Conservation (phyloP, 2,797 vertebrate genomes). For the Meriones psammophilus region DNA sequence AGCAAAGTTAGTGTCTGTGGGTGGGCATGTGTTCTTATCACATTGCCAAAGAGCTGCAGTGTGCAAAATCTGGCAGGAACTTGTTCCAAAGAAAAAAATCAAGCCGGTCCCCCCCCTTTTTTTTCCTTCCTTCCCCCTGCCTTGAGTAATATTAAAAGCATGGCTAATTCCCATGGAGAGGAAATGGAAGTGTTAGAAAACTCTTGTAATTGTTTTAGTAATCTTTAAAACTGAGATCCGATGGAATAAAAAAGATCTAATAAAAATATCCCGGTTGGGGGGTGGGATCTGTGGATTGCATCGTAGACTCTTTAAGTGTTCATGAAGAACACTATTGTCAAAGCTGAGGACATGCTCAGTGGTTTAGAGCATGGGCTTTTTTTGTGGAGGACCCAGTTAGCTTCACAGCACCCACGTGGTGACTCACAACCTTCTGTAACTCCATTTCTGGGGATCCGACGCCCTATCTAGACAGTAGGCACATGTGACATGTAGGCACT, state of each 20-base stretch:
- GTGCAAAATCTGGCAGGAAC: conserved; percentile 75
- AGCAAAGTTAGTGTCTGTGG: conserved; percentile 80
- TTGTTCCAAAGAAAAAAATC: conserved; percentile 67
- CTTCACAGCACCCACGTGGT: neutral
- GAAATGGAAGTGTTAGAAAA: conserved; percentile 63
- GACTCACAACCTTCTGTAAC: neutral
- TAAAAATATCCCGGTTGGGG: neutral
- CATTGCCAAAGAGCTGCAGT: conserved; percentile 54
- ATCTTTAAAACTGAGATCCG: conserved; percentile 33
- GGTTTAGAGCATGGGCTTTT: too few relatives aligned
- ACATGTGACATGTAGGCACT: neutral
- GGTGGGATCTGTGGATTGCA: neutral
- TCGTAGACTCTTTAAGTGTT: neutral
- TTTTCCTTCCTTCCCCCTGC: neutral
- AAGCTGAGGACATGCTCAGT: neutral
- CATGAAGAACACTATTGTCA: neutral
- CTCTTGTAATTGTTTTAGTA: neutral
- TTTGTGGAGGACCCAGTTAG: neutral
- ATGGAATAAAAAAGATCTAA: conserved; percentile 45
- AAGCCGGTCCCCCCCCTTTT: neutral
- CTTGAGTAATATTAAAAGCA: conserved; percentile 69
- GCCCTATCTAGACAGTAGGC: neutral
- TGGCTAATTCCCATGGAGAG: conserved; percentile 28
- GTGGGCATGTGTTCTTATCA: conserved; percentile 76
- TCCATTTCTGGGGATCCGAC: neutral